Conservation (phyloP, 2,888 invertebrate species). For the Netelia inedita region DNA sequence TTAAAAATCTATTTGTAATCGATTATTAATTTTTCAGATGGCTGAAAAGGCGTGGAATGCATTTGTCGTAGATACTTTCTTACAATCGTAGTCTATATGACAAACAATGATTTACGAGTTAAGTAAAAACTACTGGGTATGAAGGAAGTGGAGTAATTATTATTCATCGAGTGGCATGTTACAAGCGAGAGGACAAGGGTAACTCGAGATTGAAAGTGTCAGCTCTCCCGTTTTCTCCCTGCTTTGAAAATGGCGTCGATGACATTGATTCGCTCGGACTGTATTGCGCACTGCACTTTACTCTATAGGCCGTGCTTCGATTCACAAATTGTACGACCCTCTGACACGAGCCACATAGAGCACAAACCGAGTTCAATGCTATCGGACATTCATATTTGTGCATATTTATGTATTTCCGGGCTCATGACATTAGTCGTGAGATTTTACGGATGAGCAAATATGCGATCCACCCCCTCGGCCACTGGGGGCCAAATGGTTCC, state of each 20-base stretch:
- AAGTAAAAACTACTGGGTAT: not conserved
- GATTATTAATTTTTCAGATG: too few species aligned
- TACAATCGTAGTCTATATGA: not conserved
- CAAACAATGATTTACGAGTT: not conserved
- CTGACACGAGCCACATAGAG: not conserved
- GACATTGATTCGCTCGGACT: conserved; percentile 68
- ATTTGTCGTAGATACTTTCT: conserved; percentile 1
- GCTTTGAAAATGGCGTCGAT: conserved; percentile 70
- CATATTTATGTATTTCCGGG: not conserved
- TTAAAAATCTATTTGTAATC: too few species aligned
- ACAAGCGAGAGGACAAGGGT: not conserved
- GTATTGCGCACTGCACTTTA: conserved; percentile 69
- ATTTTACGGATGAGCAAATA: not conserved
- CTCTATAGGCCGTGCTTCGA: conserved; percentile 40
- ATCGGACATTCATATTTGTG: not conserved
- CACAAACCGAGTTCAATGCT: not conserved
- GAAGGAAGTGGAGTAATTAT: not conserved
- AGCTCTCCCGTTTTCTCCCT: conserved; percentile 33
- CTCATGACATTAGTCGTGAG: not conserved
- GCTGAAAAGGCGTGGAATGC: too few species aligned
- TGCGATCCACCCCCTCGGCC: conserved; percentile 42
- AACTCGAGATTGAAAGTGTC: conserved; percentile 26
- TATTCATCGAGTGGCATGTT: not conserved
- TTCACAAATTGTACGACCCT: conserved; percentile 46
- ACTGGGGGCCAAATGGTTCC: conserved; percentile 29